Percentiles rank a stretch among this genome's conserved stretches.
Conservation (phyloP, 2,888 invertebrate genomes). For the Atethmia centrago region DNA sequence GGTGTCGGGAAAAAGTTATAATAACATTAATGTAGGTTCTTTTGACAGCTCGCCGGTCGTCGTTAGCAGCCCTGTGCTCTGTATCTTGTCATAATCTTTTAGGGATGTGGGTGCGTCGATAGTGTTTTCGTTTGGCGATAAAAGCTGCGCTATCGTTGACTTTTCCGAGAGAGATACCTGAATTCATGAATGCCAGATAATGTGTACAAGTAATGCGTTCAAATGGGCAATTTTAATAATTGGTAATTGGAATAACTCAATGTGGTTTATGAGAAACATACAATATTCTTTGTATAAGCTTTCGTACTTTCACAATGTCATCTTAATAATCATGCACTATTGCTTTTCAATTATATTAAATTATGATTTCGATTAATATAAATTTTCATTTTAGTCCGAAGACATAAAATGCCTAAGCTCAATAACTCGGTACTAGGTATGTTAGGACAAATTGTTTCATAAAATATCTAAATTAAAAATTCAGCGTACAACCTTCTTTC, state of each 20-base stretch:
- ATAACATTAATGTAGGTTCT: constrained; percentile 90
- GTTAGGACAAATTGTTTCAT: not conserved
- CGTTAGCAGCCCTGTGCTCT: constrained; percentile 89
- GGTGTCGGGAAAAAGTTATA: constrained; percentile 89
- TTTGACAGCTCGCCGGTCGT: constrained; percentile 88
- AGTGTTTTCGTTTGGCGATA: constrained; percentile 62
- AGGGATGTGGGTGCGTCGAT: constrained; percentile 75
- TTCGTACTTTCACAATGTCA: not conserved
- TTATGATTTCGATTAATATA: not conserved
- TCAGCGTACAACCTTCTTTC: not conserved
- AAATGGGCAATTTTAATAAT: not conserved
- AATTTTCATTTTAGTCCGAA: not conserved
- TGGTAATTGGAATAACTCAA: not conserved
- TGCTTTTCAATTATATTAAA: not conserved
- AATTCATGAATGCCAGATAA: not conserved
- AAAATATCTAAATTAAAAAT: not conserved
- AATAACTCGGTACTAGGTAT: not conserved
- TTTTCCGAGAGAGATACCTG: not conserved
- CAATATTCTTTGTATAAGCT: not conserved
- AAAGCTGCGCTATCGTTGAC: not conserved
- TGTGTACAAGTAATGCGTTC: not conserved
- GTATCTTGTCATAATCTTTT: constrained; percentile 90
- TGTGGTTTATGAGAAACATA: not conserved
- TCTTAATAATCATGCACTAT: not conserved
- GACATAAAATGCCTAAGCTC: not conserved